phyloP scores from a whole-genome alignment of 2,797 vertebrate species.

The Centropyge bicolor region DNA sequence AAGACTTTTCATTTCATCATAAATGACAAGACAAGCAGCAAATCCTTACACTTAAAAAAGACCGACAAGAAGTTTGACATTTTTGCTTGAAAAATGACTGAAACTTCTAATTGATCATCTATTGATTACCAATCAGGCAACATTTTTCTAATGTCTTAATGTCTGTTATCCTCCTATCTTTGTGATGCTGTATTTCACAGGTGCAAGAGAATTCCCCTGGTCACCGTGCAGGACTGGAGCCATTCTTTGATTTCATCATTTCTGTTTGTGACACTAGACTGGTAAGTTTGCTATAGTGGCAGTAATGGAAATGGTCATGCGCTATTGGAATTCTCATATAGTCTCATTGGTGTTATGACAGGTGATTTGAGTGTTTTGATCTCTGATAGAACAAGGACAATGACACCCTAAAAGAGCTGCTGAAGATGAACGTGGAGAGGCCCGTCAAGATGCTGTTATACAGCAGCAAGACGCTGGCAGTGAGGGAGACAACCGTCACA shows the following conservation, averaged over 20 bases:
- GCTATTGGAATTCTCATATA: not conserved
- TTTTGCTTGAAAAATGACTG: too few species aligned
- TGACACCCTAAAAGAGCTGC: slow-evolving; percentile 93
- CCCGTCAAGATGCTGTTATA: slow-evolving; percentile 95
- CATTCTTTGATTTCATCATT: slow-evolving; percentile 99
- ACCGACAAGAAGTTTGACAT: too few species aligned
- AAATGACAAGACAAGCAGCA: too few species aligned
- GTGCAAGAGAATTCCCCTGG: slow-evolving; percentile 98
- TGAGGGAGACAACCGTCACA: slow-evolving; percentile 92
- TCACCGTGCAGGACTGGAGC: slow-evolving; percentile 93
- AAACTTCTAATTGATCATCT: too few species aligned
- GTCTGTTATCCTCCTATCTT: not conserved
- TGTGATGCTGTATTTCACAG: slow-evolving; percentile 73
- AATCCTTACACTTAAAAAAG: too few species aligned
- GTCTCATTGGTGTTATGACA: not conserved
- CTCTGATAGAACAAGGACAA: slow-evolving; percentile 95
- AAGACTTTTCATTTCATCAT: too few species aligned
- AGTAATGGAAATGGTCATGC: not conserved
- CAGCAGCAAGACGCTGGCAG: slow-evolving; percentile 94
- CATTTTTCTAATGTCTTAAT: not conserved
- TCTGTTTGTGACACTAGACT: slow-evolving; percentile 94
- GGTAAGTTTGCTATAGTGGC: slow-evolving; percentile 82
- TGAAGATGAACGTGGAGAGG: slow-evolving; percentile 95
- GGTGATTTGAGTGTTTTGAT: not conserved
- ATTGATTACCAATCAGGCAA: not conserved